These are phyloP conservation scores for Lanius ludovicianus DNA, from an alignment of 2,113 vertebrate genomes.

Conservation along the genomic window DNA sequence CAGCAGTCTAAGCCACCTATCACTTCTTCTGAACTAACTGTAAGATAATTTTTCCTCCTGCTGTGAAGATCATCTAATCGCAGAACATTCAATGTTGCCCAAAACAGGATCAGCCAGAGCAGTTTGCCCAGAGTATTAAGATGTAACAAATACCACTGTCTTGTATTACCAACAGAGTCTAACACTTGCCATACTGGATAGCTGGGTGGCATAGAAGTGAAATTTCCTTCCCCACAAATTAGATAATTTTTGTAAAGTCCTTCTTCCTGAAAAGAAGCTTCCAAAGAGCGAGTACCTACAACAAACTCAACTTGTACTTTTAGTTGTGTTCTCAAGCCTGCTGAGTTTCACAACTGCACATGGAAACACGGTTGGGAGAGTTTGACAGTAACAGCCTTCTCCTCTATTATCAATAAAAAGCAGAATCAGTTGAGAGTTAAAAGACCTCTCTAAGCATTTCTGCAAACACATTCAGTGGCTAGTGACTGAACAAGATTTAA, in stretches of 20 bases:
- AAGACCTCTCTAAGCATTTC: constrained; percentile 37
- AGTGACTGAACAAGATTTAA: constrained; percentile 37
- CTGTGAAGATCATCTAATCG: not conserved
- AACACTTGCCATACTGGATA: not conserved
- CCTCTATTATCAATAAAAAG: not conserved
- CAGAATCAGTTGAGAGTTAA: not conserved
- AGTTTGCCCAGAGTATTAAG: not conserved
- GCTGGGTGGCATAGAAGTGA: not conserved
- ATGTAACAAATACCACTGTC: not conserved
- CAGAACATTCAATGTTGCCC: not conserved
- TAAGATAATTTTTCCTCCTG: not conserved
- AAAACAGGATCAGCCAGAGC: not conserved
- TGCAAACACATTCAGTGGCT: not conserved
- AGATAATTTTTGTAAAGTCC: not conserved
- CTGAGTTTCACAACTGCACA: not conserved
- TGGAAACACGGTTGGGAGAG: not conserved
- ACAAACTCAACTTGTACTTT: not conserved
- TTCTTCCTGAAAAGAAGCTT: not conserved
- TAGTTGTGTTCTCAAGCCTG: not conserved
- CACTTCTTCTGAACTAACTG: not conserved
- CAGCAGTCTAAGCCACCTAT: not conserved
- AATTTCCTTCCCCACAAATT: not conserved
- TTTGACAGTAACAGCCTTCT: not conserved
- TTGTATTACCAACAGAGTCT: not conserved
- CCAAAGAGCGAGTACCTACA: not conserved